These are phyloP conservation scores for Aplocera efformata DNA, from an alignment of 2,888 invertebrate species.

Conservation along the genomic window DNA sequence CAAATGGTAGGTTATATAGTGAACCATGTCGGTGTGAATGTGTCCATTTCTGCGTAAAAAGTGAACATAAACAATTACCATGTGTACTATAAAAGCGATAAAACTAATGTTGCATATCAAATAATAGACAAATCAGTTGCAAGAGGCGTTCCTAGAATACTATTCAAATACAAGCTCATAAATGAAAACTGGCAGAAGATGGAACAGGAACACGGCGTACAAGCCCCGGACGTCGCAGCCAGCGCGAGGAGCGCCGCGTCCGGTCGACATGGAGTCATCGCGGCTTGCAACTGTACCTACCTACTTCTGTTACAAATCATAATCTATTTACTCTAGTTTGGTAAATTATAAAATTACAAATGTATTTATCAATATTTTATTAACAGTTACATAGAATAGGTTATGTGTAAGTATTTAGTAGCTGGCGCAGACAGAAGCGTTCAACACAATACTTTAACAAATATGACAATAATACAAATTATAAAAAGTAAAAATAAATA, in stretches of 20 bases:
- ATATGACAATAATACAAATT: constrained; percentile 16
- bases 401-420: constrained; percentile 5
- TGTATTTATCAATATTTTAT: constrained; percentile 4
- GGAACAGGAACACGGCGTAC: constrained; percentile 24
- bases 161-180: no score
- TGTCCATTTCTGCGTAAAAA: constrained; percentile 31
- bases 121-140: no score
- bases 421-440: constrained; percentile 14
- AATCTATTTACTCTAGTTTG: constrained; percentile 6
- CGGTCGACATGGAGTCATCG: no score
- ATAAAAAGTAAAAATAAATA: constrained; percentile 28
- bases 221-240: constrained; percentile 23
- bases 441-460: constrained; percentile 12
- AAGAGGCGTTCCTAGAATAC: no score
- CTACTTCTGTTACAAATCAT: constrained; percentile 3
- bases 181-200: no score
- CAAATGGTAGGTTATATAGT: constrained; percentile 36
- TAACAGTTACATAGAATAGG: constrained; percentile 1
- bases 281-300: no score
- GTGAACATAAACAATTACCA: constrained; percentile 11
- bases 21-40: constrained; percentile 29
- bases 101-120: no score
- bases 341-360: constrained; percentile 19
- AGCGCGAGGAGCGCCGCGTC: no score
- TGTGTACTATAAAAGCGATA: constrained; percentile 7